These are phyloP conservation scores for Silurus glanis DNA, from an alignment of 2,113 vertebrate genomes.

Conservation along the genomic window DNA sequence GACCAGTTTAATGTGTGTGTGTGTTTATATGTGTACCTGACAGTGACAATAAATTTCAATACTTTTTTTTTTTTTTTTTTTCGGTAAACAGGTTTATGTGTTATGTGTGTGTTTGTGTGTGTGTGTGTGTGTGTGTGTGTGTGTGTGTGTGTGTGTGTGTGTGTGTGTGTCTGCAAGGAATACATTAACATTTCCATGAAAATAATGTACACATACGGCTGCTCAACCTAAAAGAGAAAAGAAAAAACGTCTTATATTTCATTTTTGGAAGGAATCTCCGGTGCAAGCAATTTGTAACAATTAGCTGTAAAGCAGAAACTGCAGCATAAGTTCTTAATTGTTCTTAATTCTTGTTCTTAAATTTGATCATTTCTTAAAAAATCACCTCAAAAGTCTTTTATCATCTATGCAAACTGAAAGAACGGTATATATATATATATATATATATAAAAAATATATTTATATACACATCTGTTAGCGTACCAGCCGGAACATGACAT, in stretches of 20 bases:
- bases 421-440: not conserved
- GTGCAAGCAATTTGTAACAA: not conserved
- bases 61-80: not conserved
- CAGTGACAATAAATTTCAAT: not conserved
- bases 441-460: not conserved
- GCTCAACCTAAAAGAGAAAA: not conserved
- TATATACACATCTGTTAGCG: conserved; percentile 75
- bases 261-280: not conserved
- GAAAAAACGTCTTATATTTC: not conserved
- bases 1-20: not conserved
- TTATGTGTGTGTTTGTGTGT: not conserved
- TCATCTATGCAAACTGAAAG: too few species aligned
- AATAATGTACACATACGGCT: not conserved
- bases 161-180: not conserved
- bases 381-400: too few species aligned
- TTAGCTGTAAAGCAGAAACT: not conserved
- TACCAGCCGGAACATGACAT: conserved; percentile 77
- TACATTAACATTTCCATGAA: not conserved
- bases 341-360: too few species aligned
- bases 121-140: not conserved
- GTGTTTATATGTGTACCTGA: not conserved
- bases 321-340: too few species aligned
- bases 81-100: not conserved
- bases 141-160: not conserved
- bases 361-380: not conserved